Percentiles rank a stretch among this genome's conserved stretches.
These are phyloP conservation scores for Synergus gifuensis DNA, from an alignment of 2,888 invertebrate species.

Conservation along the genomic window DNA sequence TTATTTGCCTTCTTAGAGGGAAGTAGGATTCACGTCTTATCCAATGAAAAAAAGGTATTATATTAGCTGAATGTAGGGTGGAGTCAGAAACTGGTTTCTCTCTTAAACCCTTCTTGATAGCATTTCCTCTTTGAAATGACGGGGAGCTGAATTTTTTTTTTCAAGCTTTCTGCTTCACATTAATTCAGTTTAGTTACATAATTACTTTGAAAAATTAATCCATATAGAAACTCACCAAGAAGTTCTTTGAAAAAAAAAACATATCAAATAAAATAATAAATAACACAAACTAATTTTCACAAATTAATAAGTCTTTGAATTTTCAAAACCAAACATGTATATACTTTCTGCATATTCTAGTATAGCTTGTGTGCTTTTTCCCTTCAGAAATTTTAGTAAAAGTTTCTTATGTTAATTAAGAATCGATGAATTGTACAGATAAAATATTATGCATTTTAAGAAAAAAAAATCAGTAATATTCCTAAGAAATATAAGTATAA, in stretches of 20 bases:
- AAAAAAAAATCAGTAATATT: not conserved
- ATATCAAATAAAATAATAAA: not conserved
- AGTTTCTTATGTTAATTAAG: not conserved
- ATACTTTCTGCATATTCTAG: not conserved
- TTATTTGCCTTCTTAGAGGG: slow-evolving; percentile 26
- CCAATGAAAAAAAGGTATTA: slow-evolving; percentile 14
- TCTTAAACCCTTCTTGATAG: not conserved
- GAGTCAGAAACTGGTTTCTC: slow-evolving; percentile 64
- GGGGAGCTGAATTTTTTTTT: not conserved
- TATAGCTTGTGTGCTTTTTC: not conserved
- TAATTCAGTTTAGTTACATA: not conserved
- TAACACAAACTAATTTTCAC: not conserved
- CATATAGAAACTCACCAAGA: not conserved
- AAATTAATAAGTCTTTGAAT: not conserved
- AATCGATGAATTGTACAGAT: slow-evolving; percentile 9
- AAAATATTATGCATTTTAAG: not conserved
- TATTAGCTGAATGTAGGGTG: slow-evolving; percentile 56
- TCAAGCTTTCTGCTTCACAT: not conserved
- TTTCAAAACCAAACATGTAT: not conserved
- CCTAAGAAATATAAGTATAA: slow-evolving; percentile 2
- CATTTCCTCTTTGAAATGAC: slow-evolving; percentile 8
- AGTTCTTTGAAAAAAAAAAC: not conserved
- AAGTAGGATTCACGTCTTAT: slow-evolving; percentile 11
- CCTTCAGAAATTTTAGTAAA: not conserved
- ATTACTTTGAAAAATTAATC: too few species aligned